Evolutionary conservation across 2,888 invertebrate genomes (phyloP), one percentile per base, ranked within the genome.

Genomic region (Chaetogeoica ovagalla): DNA sequence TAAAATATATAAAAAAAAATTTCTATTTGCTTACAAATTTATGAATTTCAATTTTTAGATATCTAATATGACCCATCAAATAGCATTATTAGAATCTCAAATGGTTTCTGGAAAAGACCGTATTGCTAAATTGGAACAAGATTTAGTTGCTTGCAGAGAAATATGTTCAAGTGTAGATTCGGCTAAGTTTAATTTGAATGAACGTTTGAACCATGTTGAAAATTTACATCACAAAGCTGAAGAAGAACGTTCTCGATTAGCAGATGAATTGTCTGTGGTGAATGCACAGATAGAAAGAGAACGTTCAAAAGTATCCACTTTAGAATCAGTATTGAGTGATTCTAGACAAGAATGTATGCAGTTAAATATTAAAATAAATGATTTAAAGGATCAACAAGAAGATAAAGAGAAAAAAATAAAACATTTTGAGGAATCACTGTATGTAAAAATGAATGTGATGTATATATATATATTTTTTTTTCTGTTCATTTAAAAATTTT

Each of bases 1-100:
- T 7, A n/a, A 13, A 39, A 13, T 39, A 52, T 39, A 39, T 13
- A 0, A 8, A 62, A 37, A 55, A 71, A 48, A 71, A 59, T 23
- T 48, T 17, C 8, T 30, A 62, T 4, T 52, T 65, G 7, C 17
- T 37, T 62, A n/a, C 65, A 62, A 77, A 48, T 81, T n/a, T 55
- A 43, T 23, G 63, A 70, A 30, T 9, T 23, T 52, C 43, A 43
- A 23, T 69, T 83, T 83, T 17, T 83, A 89, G 88, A 89, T 89
- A 81, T 84, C 87, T 23, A 88, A 88, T 87, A 86, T 91, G 71
- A 86, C 89, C 15, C 87, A 87, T 83, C 87, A 88, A 84, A 89
- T 92, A 74, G 89, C 90, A 1, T 89, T 89, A 83, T 86, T 93
- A 83, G 91, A 93, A 86, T 87, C 88, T 5, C 91, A 93, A 84